These are phyloP conservation scores for Synanthedon formicaeformis DNA, from an alignment of 2,888 invertebrate genomes.

Conservation along the genomic window DNA sequence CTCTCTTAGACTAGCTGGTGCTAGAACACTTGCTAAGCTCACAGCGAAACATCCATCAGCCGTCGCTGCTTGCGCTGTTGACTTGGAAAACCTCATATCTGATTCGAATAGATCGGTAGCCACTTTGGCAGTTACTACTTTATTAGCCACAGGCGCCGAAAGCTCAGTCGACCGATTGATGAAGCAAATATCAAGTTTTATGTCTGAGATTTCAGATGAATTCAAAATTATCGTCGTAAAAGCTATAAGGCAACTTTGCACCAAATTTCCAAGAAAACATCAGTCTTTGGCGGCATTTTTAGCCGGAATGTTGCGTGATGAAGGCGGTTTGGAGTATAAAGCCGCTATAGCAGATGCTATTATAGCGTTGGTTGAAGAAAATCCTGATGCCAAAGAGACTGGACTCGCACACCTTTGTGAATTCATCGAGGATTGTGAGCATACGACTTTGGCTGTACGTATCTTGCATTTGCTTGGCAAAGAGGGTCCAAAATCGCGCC, in stretches of 20 bases:
- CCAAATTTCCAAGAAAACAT: conserved; percentile 98
- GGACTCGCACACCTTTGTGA: conserved; percentile 97
- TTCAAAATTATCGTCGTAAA: conserved; percentile 99
- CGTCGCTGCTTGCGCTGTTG: conserved; percentile 97
- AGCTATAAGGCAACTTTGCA: conserved; percentile 87
- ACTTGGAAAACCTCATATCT: conserved; percentile 97
- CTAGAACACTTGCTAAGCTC: conserved; percentile 94
- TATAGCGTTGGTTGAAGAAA: conserved; percentile 97
- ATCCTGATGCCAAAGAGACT: conserved; percentile 96
- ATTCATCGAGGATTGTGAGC: conserved; percentile 99
- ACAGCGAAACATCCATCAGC: conserved; percentile 97
- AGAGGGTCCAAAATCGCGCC: conserved; percentile 96
- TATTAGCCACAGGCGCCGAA: conserved; percentile 98
- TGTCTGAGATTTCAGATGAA: conserved; percentile 98
- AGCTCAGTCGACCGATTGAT: conserved; percentile 98
- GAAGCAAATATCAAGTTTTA: conserved; percentile 99
- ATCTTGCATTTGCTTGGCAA: conserved; percentile 96
- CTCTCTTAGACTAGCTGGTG: conserved; percentile 96
- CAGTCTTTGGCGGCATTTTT: conserved; percentile 95
- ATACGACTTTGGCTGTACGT: conserved; percentile 94
- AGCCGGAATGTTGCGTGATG: conserved; percentile 96
- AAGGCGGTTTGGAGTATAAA: conserved; percentile 98
- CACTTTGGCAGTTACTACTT: conserved; percentile 97
- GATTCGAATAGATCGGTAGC: conserved; percentile 98
- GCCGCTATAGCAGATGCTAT: conserved; percentile 98